These are phyloP conservation scores for Australoheros facetus DNA, from an alignment of 2,797 vertebrate genomes.

Conservation along the genomic window DNA sequence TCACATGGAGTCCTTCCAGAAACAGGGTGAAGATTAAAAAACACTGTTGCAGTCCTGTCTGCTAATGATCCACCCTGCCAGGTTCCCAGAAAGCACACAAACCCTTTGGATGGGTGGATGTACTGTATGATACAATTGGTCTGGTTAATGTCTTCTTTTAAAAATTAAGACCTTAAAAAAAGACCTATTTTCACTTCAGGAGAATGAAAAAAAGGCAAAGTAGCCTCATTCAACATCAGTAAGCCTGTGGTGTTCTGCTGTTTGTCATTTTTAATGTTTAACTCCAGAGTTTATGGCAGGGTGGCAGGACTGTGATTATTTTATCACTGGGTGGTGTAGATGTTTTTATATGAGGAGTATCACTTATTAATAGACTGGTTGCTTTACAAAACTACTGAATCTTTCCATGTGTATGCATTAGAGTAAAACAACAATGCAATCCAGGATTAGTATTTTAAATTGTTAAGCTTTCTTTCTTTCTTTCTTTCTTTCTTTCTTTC, in stretches of 20 bases:
- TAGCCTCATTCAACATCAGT: background rate
- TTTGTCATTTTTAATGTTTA: conserved; percentile 48
- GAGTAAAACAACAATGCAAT: background rate
- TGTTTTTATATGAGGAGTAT: conserved; percentile 11
- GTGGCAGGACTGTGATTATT: conserved; percentile 6
- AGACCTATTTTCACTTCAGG: background rate
- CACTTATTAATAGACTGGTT: conserved; percentile 39
- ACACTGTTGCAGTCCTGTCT: conserved; percentile 17
- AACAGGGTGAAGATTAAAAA: conserved; percentile 46
- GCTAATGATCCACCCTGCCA: conserved; percentile 41
- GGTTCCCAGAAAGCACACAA: conserved; percentile 43
- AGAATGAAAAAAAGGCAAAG: background rate
- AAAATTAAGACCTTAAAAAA: conserved; percentile 15
- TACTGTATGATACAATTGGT: background rate
- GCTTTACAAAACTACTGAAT: background rate
- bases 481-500: too few species aligned
- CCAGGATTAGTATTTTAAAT: background rate
- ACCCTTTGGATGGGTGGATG: conserved; percentile 15
- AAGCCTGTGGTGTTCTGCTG: conserved; percentile 3
- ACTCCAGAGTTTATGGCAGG: conserved; percentile 32
- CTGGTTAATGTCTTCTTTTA: conserved; percentile 48
- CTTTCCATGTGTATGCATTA: background rate
- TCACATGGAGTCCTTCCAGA: conserved; percentile 63
- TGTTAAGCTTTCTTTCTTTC: background rate
- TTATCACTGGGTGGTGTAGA: conserved; percentile 18